Conservation (phyloP, 2,888 invertebrate genomes). For the Diarsia brunnea region DNA sequence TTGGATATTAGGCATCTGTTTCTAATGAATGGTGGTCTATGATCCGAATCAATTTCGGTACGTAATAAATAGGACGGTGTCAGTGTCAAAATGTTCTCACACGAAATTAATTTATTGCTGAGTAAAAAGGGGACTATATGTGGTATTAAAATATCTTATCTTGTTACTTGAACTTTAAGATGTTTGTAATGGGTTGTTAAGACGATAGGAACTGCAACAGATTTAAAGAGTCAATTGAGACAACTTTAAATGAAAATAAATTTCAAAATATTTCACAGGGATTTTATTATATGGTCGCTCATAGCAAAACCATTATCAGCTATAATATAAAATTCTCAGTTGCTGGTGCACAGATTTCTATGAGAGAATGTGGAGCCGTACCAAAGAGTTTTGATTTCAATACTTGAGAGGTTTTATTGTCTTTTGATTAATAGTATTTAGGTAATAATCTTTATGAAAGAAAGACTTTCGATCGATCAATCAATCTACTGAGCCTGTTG, state of each 20-base stretch:
- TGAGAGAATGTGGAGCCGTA: too few species aligned
- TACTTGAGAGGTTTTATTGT: background rate
- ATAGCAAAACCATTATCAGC: background rate
- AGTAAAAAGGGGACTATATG: conserved; percentile 37
- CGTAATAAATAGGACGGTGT: conserved; percentile 61
- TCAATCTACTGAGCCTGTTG: background rate
- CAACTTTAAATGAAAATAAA: background rate
- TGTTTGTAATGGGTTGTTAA: background rate
- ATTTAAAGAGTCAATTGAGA: conserved; percentile 5
- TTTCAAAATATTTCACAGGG: background rate
- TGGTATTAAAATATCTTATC: conserved; percentile 27
- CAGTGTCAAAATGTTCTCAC: conserved; percentile 69
- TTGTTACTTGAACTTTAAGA: conserved; percentile 17
- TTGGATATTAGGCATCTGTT: conserved; percentile 84
- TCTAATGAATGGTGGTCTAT: conserved; percentile 80
- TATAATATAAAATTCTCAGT: background rate
- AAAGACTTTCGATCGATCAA: background rate
- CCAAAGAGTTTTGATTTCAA: too few species aligned
- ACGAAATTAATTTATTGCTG: conserved; percentile 60
- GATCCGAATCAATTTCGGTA: conserved; percentile 69
- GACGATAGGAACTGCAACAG: background rate
- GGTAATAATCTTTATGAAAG: background rate
- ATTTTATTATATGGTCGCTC: background rate
- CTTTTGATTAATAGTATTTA: background rate
- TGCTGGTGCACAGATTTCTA: background rate